A percentile compares a stretch with the other conserved stretches of the same genome.
phyloP scores from a whole-genome alignment of 2,888 invertebrate genomes.

The Hyles lineata region DNA sequence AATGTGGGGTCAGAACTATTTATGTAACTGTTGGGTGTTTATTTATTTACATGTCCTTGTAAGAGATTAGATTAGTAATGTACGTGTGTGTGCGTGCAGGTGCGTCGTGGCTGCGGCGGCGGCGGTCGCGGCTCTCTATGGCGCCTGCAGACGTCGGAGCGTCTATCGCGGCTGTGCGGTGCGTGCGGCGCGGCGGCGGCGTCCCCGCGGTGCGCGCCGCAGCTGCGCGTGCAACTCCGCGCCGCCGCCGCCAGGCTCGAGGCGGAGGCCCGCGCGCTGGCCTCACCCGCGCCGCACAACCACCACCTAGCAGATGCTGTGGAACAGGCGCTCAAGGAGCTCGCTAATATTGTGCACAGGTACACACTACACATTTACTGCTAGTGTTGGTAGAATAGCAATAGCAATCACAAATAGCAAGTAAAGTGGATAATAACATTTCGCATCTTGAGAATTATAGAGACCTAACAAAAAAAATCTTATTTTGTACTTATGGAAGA shows the following conservation, averaged over 20 bases:
- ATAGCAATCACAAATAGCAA: too few species aligned
- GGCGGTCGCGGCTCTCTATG: conserved; percentile 74
- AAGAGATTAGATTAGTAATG: too few species aligned
- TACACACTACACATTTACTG: conserved; percentile 57
- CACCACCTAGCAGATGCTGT: conserved; percentile 89
- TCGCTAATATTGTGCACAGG: conserved; percentile 90
- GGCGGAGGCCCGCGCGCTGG: conserved; percentile 70
- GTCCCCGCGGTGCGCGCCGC: conserved; percentile 91
- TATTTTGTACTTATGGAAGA: too few species aligned
- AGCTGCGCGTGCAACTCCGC: conserved; percentile 78
- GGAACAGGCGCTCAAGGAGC: conserved; percentile 78
- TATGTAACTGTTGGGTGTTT: too few species aligned
- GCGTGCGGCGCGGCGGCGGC: conserved; percentile 90
- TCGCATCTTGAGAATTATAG: too few species aligned
- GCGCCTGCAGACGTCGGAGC: conserved; percentile 78
- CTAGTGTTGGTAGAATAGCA: too few species aligned
- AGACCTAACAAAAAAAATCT: too few species aligned
- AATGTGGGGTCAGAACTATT: too few species aligned
- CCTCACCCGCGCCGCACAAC: conserved; percentile 77
- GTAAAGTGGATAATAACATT: too few species aligned
- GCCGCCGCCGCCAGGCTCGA: conserved; percentile 63
- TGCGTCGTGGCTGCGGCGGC: conserved; percentile 48
- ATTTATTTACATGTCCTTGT: too few species aligned
- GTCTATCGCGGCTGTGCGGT: conserved; percentile 91
- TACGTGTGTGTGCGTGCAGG: conserved; percentile 32